phyloP scores from a whole-genome alignment of 2,797 vertebrate species.

The Hyperoplus immaculatus region DNA sequence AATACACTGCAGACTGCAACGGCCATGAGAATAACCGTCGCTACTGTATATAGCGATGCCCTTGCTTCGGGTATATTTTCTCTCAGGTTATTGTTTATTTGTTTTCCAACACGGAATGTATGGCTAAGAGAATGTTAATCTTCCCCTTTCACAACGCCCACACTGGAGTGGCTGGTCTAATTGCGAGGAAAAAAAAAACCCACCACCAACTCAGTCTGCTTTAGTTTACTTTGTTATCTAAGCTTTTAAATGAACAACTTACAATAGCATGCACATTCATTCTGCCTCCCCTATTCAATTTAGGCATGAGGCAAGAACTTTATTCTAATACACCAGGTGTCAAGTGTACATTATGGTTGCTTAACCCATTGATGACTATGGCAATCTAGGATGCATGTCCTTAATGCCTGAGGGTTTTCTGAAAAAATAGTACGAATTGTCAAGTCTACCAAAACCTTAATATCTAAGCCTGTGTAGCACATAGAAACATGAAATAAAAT shows the following conservation, averaged over 20 bases:
- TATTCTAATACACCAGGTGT: constrained; percentile 27
- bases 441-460: too few relatives aligned
- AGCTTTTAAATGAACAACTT: constrained; percentile 60
- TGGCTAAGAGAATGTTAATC: constrained; percentile 41
- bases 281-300: constrained; percentile 29
- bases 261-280: constrained; percentile 55
- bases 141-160: constrained; percentile 41
- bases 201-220: constrained; percentile 32
- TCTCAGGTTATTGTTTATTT: constrained; percentile 14
- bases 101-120: constrained; percentile 22
- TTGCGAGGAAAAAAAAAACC: constrained; percentile 54
- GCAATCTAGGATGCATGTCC: too few relatives aligned
- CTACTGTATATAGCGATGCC: constrained; percentile 29
- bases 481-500: too few relatives aligned
- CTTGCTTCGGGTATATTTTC: constrained; percentile 22
- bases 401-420: too few relatives aligned
- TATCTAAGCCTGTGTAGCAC: too few relatives aligned
- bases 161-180: constrained; percentile 49
- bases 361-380: too few relatives aligned
- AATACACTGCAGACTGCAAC: constrained; percentile 35
- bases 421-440: too few relatives aligned
- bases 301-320: constrained; percentile 13
- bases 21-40: constrained; percentile 17
- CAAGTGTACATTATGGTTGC: constrained; percentile 18
- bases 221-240: constrained; percentile 64